A percentile compares a stretch with the other conserved stretches of the same genome.
phyloP scores from a whole-genome alignment of 1,140 invertebrate genomes.

The Drosophila tani region DNA sequence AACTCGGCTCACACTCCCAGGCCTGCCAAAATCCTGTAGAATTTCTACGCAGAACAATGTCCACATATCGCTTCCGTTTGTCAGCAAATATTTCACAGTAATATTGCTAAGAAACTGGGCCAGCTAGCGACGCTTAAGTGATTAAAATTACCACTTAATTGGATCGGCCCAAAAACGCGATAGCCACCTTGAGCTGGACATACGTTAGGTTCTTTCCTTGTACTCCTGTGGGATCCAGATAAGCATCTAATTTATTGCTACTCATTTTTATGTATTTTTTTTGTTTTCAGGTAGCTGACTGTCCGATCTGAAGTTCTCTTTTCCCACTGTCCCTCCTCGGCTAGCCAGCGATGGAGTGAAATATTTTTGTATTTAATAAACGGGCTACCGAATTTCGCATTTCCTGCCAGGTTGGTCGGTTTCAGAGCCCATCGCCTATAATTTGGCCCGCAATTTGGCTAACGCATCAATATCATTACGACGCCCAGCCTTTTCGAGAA shows the following conservation, averaged over 20 bases:
- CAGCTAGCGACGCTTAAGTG: constrained; percentile 50
- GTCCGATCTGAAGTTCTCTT: not conserved
- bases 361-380: constrained; percentile 73
- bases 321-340: not conserved
- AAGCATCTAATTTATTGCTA: constrained; percentile 80
- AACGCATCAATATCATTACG: constrained; percentile 73
- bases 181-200: constrained; percentile 57
- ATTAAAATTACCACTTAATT: constrained; percentile 83
- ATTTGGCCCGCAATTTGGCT: constrained; percentile 71
- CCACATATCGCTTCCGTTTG: constrained; percentile 80
- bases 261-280: constrained; percentile 56
- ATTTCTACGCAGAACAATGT: constrained; percentile 75
- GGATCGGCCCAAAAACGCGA: constrained; percentile 44
- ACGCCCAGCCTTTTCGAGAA: constrained; percentile 26
- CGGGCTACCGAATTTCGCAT: constrained; percentile 81
- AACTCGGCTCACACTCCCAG: constrained; percentile 16
- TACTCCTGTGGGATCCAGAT: constrained; percentile 50
- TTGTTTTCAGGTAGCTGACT: constrained; percentile 30
- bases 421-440: constrained; percentile 46
- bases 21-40: constrained; percentile 11
- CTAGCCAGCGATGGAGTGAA: constrained; percentile 1
- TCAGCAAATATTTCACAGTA: constrained; percentile 57
- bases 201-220: constrained; percentile 8
- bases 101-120: constrained; percentile 22
- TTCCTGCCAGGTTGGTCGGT: constrained; percentile 54